Conservation (phyloP, 2,797 vertebrate genomes). For the Takifugu rubripes region DNA sequence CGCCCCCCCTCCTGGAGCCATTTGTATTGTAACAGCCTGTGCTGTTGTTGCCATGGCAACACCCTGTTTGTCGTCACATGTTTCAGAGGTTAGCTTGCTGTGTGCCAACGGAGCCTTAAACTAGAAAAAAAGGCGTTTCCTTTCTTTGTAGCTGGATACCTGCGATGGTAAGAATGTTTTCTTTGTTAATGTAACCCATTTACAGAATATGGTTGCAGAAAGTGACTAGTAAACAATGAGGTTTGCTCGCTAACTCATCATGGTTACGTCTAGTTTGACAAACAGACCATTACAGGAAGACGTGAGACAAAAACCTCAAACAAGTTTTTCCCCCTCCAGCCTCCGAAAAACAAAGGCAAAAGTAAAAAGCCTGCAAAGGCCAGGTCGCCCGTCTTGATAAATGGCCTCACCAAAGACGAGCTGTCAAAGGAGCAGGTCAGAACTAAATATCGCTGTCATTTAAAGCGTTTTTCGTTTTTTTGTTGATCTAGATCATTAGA, state of each 20-base stretch:
- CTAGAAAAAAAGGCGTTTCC: too few relatives aligned
- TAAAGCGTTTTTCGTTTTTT: too few relatives aligned
- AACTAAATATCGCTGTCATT: neutral
- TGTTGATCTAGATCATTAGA: too few relatives aligned
- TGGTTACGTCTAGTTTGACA: too few relatives aligned
- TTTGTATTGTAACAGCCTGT: neutral
- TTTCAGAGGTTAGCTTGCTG: too few relatives aligned
- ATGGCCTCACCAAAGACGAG: slow-evolving; percentile 64
- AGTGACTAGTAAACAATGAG: too few relatives aligned
- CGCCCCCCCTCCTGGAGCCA: neutral
- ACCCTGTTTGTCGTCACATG: neutral
- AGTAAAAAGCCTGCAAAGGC: slow-evolving; percentile 41
- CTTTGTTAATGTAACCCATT: too few relatives aligned
- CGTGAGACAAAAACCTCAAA: neutral
- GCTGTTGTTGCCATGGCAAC: slow-evolving; percentile 9
- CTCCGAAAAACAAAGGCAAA: slow-evolving; percentile 55
- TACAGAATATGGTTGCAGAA: too few relatives aligned
- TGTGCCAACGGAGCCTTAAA: too few relatives aligned
- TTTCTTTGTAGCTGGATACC: too few relatives aligned
- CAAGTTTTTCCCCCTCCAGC: slow-evolving; percentile 29
- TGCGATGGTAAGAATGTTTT: slow-evolving; percentile 19
- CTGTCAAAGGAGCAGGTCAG: slow-evolving; percentile 64
- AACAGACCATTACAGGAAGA: too few relatives aligned
- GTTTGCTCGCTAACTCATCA: too few relatives aligned
- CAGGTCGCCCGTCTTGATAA: slow-evolving; percentile 47